Conservation (phyloP, 2,888 invertebrate genomes). For the Eupelmus urozonus region DNA sequence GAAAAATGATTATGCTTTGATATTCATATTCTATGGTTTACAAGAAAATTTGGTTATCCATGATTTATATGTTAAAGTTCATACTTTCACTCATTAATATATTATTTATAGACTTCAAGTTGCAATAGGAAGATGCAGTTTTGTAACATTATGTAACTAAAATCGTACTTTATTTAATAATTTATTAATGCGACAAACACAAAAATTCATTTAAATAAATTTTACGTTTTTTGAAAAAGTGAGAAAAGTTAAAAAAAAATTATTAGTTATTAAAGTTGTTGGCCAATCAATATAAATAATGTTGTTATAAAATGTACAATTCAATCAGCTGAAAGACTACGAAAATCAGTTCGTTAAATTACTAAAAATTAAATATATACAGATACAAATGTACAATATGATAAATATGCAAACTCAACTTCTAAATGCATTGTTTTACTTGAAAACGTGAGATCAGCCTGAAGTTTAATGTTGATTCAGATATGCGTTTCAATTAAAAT, state of each 20-base stretch:
- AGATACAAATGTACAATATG: conserved; percentile 49
- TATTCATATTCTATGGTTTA: too few relatives aligned
- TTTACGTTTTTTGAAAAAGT: not conserved
- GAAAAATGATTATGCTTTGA: too few relatives aligned
- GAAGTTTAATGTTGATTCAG: conserved; percentile 47
- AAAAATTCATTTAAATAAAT: not conserved
- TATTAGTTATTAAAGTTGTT: too few relatives aligned
- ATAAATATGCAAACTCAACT: conserved; percentile 48
- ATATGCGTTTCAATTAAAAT: conserved; percentile 28
- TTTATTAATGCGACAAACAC: not conserved
- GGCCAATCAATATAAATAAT: conserved; percentile 16
- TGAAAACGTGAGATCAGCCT: conserved; percentile 55
- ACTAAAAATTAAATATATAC: conserved; percentile 46
- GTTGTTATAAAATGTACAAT: conserved; percentile 9
- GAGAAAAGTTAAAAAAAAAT: conserved; percentile 9
- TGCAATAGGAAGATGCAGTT: conserved; percentile 35
- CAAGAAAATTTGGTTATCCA: conserved; percentile 2
- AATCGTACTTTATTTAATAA: not conserved
- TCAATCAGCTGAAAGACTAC: conserved; percentile 25
- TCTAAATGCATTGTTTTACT: conserved; percentile 56
- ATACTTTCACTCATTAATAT: conserved; percentile 41
- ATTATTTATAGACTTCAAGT: conserved; percentile 14
- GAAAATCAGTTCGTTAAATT: conserved; percentile 40
- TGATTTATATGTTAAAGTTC: conserved; percentile 7
- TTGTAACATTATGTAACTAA: conserved; percentile 1